Evolutionary conservation across 2,113 vertebrate species (phyloP).

Genomic region (Colinus virginianus): DNA sequence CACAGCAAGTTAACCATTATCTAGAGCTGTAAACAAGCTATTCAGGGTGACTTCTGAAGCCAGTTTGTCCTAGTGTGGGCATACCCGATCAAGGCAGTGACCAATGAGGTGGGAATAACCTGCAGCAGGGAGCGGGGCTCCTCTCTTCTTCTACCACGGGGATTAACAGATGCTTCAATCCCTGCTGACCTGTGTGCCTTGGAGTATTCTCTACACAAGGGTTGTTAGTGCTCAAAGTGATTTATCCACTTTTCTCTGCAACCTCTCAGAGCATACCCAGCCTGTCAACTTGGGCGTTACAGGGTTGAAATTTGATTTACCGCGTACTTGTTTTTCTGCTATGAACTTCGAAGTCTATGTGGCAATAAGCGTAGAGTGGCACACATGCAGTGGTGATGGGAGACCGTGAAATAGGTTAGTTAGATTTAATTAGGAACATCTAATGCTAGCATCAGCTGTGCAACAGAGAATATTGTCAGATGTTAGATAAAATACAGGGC

Average conservation of each 20-base stretch:
- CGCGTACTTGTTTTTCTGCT: neutral
- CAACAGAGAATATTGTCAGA: neutral
- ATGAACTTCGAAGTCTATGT: neutral
- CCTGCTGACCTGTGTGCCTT: constrained; percentile 23
- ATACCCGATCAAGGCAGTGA: neutral
- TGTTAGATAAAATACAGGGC: constrained; percentile 11
- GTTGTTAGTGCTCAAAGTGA: neutral
- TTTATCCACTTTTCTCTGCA: neutral
- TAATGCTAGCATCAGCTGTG: neutral
- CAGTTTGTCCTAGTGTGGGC: neutral
- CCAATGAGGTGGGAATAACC: neutral
- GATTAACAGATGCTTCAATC: constrained; percentile 45
- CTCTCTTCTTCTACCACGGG: constrained; percentile 33
- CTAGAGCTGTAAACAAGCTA: neutral
- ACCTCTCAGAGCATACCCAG: neutral
- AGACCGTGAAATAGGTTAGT: neutral
- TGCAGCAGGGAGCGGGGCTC: neutral
- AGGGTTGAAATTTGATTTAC: neutral
- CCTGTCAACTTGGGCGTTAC: neutral
- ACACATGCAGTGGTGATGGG: neutral
- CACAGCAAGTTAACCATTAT: constrained; percentile 23
- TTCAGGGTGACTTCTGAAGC: neutral
- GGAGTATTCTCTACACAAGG: neutral
- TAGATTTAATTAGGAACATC: constrained; percentile 1
- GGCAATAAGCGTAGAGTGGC: neutral